Evolutionary conservation across 1,140 invertebrate genomes (phyloP).

Genomic region (Zaprionus tsacasi): DNA sequence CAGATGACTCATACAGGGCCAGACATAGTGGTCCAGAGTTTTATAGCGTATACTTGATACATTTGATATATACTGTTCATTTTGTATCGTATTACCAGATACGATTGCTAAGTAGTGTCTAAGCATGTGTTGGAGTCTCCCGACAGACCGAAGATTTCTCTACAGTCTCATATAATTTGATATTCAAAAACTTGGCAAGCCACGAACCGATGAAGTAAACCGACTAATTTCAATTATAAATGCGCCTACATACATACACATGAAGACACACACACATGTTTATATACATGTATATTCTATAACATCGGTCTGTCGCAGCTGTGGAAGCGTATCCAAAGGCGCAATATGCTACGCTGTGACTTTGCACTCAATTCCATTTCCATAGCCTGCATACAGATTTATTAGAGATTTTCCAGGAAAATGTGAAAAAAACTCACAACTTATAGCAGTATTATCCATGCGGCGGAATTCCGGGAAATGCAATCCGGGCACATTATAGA

Average conservation of each 20-base stretch:
- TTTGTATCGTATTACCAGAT: background rate
- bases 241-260: too few species aligned
- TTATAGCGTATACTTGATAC: background rate
- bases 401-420: background rate
- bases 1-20: slow-evolving; percentile 3
- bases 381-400: background rate
- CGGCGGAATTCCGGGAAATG: background rate
- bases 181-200: background rate
- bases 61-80: background rate
- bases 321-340: background rate
- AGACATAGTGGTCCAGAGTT: slow-evolving; percentile 5
- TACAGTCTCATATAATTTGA: background rate
- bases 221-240: background rate
- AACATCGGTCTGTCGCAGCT: background rate
- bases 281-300: background rate
- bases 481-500: background rate
- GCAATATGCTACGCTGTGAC: background rate
- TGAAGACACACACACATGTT: background rate
- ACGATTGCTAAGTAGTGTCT: background rate
- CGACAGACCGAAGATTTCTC: background rate
- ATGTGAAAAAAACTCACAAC: background rate
- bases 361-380: background rate
- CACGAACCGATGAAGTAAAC: too few species aligned
- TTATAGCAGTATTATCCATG: background rate
- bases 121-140: too few species aligned